Evolutionary conservation across 2,797 vertebrate genomes (phyloP), one percentile per base, ranked within the genome.

Genomic region (Neomorphus geoffroyi): DNA sequence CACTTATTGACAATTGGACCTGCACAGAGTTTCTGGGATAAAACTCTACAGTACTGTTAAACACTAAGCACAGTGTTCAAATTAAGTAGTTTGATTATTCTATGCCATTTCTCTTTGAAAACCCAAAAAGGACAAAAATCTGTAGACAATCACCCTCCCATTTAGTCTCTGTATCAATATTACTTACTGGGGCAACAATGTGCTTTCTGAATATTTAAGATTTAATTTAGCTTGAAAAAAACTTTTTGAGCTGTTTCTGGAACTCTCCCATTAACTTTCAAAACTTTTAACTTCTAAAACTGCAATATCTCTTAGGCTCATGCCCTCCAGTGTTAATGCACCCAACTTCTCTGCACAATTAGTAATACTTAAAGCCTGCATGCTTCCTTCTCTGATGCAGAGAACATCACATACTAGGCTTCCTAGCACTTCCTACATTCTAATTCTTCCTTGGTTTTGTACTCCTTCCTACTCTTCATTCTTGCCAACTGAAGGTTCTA

Each of bases 201-300:
- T 72, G 39, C 45, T 90, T 86, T 33, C 32, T 71, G 71, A 91
- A 92, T 7, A 72, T 41, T 56, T 41, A 88, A 74, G 83, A 45
- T 88, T 74, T 5, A 67, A 60, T 95, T 96, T 67, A 85, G 24
- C 77, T 92, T 92, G 35, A 58, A 90, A 80, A 53, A 60, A 86
- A 75, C 35, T 2, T 8, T 64, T 80, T 69, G 50, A 67, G 54
- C 61, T 96, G 28, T 43, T 94, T 79, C 86, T 92, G 72, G 84
- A 94, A 80, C 54, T 73, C 70, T 41, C 39, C 18, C 45, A 48
- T 50, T 54, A 93, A 73, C 17, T 61, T 91, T 62, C 67, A 92
- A 74, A 84, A 48, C 23, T 71, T 70, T 16, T 19, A 57, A 51
- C 19, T 64, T 86, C 43, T 56, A 28, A 46, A 93, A 41, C 27